phyloP scores from a whole-genome alignment of 2,113 vertebrate genomes.

The Bucco capensis region DNA sequence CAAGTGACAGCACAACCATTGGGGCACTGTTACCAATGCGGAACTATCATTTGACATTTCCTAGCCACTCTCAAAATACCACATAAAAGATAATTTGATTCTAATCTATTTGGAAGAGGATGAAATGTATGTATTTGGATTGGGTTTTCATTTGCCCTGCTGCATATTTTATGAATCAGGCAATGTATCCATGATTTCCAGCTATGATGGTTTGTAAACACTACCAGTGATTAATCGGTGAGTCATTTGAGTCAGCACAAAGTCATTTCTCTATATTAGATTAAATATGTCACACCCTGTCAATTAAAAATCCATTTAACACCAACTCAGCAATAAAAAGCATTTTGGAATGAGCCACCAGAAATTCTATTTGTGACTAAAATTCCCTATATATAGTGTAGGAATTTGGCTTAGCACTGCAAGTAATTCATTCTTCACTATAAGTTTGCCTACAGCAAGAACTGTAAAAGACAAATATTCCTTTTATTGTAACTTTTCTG shows the following conservation, averaged over 20 bases:
- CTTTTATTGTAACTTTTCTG: not conserved
- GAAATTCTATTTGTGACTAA: not conserved
- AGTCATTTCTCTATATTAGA: constrained; percentile 43
- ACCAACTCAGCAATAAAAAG: constrained; percentile 5
- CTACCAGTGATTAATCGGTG: constrained; percentile 4
- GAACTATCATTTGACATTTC: not conserved
- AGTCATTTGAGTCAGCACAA: constrained; percentile 14
- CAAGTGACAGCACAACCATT: not conserved
- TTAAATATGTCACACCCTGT: constrained; percentile 23
- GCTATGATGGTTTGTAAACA: constrained; percentile 36
- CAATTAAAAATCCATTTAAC: constrained; percentile 42
- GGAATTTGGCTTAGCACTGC: not conserved
- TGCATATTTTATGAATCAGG: constrained; percentile 35
- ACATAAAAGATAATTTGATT: not conserved
- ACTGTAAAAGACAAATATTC: not conserved
- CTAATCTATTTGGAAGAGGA: constrained; percentile 19
- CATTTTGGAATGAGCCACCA: not conserved
- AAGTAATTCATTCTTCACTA: not conserved
- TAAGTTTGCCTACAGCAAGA: not conserved
- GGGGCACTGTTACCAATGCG: not conserved
- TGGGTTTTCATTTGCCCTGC: constrained; percentile 1
- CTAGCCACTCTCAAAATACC: not conserved
- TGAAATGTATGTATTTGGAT: constrained; percentile 4
- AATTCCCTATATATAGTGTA: not conserved
- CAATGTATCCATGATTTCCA: constrained; percentile 32